Evolutionary conservation across 2,797 vertebrate genomes (phyloP).

Genomic region (Sebastes hubbsi): DNA sequence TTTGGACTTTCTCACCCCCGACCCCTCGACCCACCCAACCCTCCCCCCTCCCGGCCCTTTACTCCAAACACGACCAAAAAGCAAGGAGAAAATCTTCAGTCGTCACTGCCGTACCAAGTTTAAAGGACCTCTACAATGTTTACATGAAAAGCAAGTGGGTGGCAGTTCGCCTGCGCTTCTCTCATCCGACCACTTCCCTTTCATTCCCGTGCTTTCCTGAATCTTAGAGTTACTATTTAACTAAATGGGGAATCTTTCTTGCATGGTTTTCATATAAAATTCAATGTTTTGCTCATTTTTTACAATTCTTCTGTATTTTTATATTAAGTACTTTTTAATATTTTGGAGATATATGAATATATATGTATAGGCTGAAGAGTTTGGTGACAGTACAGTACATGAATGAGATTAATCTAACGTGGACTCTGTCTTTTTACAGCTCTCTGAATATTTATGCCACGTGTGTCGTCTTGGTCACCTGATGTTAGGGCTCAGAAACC

Average conservation of each 20-base stretch:
- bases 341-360: conserved; percentile 84
- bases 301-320: conserved; percentile 89
- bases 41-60: conserved; percentile 20
- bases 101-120: conserved; percentile 81
- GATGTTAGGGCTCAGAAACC: conserved; percentile 73
- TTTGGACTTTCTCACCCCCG: conserved; percentile 49
- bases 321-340: conserved; percentile 89
- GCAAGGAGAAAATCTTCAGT: conserved; percentile 65
- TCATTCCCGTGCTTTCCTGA: conserved; percentile 65
- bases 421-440: conserved; percentile 76
- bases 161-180: conserved; percentile 68
- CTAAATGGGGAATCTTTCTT: conserved; percentile 76
- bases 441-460: conserved; percentile 78
- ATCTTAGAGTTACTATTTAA: conserved; percentile 76
- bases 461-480: conserved; percentile 73
- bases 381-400: conserved; percentile 73
- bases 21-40: background rate
- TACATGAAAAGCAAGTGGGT: conserved; percentile 75
- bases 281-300: conserved; percentile 86
- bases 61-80: conserved; percentile 76
- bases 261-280: conserved; percentile 85
- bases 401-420: conserved; percentile 71
- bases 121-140: conserved; percentile 82
- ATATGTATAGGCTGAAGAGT: conserved; percentile 81
- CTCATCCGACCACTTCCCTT: conserved; percentile 68